Conservation (phyloP, 2,888 invertebrate genomes). For the Hydriomena furcata region DNA sequence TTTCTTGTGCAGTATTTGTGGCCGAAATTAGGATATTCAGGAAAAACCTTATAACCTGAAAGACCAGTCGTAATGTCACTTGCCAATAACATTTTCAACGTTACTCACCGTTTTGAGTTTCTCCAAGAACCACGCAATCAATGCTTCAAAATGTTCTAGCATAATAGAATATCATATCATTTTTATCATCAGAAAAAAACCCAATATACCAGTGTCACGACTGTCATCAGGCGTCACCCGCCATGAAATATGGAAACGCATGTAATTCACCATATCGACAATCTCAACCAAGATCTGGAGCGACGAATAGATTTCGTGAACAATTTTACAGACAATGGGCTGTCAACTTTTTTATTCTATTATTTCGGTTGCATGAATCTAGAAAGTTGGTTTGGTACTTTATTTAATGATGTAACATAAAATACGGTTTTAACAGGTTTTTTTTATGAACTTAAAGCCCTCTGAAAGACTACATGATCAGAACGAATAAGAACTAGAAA, state of each 20-base stretch:
- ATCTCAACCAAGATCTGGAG: slow-evolving; percentile 72
- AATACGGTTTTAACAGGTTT: no score
- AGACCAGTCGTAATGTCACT: no score
- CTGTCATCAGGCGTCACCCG: slow-evolving; percentile 68
- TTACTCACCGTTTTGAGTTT: no score
- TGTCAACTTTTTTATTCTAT: slow-evolving; percentile 65
- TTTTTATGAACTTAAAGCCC: no score
- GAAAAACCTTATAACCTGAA: no score
- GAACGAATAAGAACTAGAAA: no score
- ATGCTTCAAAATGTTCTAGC: neutral
- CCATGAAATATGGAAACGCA: slow-evolving; percentile 69
- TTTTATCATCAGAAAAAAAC: slow-evolving; percentile 49
- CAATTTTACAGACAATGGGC: slow-evolving; percentile 77
- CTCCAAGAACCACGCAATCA: neutral
- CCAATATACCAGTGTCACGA: slow-evolving; percentile 65
- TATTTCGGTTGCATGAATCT: slow-evolving; percentile 48
- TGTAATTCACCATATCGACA: slow-evolving; percentile 73
- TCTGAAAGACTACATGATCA: no score
- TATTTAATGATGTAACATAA: neutral
- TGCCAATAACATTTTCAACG: no score
- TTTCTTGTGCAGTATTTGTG: no score
- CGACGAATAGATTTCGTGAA: slow-evolving; percentile 76
- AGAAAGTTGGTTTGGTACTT: slow-evolving; percentile 24
- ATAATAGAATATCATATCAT: slow-evolving; percentile 41
- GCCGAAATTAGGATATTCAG: no score